phyloP scores from a whole-genome alignment of 2,797 vertebrate genomes.

The Xyrichtys novacula region DNA sequence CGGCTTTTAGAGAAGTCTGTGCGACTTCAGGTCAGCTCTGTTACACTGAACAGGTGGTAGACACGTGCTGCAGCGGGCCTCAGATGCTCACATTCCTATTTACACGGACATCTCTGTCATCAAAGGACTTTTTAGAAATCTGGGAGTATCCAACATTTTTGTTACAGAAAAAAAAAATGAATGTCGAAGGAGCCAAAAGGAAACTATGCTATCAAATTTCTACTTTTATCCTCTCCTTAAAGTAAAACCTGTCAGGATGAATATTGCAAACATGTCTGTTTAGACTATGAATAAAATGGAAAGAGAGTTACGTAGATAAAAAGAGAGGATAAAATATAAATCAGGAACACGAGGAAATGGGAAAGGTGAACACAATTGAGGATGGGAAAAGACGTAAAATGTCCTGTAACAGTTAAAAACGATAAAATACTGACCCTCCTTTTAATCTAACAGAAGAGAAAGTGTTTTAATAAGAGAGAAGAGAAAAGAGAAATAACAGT shows the following conservation, averaged over 20 bases:
- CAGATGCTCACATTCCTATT: slow-evolving; percentile 66
- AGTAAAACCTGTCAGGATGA: slow-evolving; percentile 46
- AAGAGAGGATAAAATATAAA: slow-evolving; percentile 1
- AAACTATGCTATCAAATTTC: slow-evolving; percentile 54
- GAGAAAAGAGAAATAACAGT: slow-evolving; percentile 46
- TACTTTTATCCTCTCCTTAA: slow-evolving; percentile 35
- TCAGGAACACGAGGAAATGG: neutral
- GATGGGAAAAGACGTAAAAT: neutral
- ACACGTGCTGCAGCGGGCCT: slow-evolving; percentile 63
- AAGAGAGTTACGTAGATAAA: neutral
- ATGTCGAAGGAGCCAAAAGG: slow-evolving; percentile 31
- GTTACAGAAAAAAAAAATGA: slow-evolving; percentile 35
- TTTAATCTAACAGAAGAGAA: slow-evolving; percentile 13
- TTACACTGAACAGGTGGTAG: slow-evolving; percentile 70
- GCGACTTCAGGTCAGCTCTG: slow-evolving; percentile 52
- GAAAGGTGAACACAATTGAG: no score
- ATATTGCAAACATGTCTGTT: slow-evolving; percentile 40
- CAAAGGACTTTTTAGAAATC: slow-evolving; percentile 57
- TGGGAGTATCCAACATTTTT: slow-evolving; percentile 41
- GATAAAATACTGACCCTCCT: slow-evolving; percentile 17
- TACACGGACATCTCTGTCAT: slow-evolving; percentile 63
- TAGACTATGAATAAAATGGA: slow-evolving; percentile 18
- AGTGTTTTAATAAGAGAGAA: slow-evolving; percentile 30
- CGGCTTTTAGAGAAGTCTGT: slow-evolving; percentile 33
- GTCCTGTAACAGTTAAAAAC: slow-evolving; percentile 1